Percentiles rank a stretch among this genome's conserved stretches.
These are phyloP conservation scores for Tachuris rubrigastra DNA, from an alignment of 2,113 vertebrate genomes.

Conservation along the genomic window DNA sequence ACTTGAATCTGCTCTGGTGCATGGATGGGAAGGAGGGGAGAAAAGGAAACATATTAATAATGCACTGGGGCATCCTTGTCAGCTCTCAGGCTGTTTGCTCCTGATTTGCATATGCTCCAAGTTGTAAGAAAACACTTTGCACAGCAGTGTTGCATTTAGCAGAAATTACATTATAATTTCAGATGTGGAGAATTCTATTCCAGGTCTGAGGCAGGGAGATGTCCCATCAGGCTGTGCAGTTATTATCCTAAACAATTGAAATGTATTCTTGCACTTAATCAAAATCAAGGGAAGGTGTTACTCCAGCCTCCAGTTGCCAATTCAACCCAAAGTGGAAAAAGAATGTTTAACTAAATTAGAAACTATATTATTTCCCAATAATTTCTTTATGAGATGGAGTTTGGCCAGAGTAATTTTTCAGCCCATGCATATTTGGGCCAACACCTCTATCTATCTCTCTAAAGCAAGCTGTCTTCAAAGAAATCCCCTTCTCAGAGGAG, in stretches of 20 bases:
- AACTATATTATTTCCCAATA: background rate
- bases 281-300: slow-evolving; percentile 14
- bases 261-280: slow-evolving; percentile 10
- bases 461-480: background rate
- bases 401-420: background rate
- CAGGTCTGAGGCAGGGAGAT: background rate
- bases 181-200: slow-evolving; percentile 37
- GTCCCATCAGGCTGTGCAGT: background rate
- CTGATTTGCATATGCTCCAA: slow-evolving; percentile 32
- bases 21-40: background rate
- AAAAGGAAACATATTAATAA: background rate
- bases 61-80: background rate
- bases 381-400: background rate
- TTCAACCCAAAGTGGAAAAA: background rate
- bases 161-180: slow-evolving; percentile 68
- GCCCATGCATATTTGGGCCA: background rate
- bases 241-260: slow-evolving; percentile 39
- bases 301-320: background rate
- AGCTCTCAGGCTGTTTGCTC: background rate
- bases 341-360: slow-evolving; percentile 21
- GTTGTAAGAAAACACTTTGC: slow-evolving; percentile 26
- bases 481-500: background rate
- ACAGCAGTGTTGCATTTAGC: slow-evolving; percentile 30
- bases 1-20: rapidly evolving
- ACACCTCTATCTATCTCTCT: background rate